These are phyloP conservation scores for Brachyistius frenatus DNA, from an alignment of 2,113 vertebrate species.

Conservation along the genomic window DNA sequence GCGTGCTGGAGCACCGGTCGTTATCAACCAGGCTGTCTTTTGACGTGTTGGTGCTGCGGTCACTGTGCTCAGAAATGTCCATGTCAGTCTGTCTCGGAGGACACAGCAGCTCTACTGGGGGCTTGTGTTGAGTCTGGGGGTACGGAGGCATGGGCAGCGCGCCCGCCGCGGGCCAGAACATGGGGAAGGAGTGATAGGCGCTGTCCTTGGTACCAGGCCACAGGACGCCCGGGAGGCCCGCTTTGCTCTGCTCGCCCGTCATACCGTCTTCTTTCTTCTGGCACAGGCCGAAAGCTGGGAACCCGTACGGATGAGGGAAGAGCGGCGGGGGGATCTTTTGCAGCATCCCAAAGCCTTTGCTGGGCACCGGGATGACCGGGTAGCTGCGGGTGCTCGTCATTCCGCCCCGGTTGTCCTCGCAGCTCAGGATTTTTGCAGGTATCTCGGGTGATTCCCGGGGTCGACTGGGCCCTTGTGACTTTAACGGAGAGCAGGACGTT, in stretches of 20 bases:
- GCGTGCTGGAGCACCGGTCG: conserved; percentile 89
- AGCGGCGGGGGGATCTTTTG: conserved; percentile 94
- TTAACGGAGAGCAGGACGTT: conserved; percentile 72
- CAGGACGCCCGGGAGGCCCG: conserved; percentile 81
- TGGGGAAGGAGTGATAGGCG: conserved; percentile 92
- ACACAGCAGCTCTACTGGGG: conserved; percentile 86
- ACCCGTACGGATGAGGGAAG: conserved; percentile 94
- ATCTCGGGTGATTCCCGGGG: conserved; percentile 78
- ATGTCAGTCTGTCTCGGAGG: conserved; percentile 80
- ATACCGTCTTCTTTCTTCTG: conserved; percentile 91
- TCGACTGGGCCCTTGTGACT: conserved; percentile 68
- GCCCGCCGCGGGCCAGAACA: conserved; percentile 94
- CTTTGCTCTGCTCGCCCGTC: conserved; percentile 83
- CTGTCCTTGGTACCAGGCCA: conserved; percentile 86
- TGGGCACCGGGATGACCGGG: conserved; percentile 96
- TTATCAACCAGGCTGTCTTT: conserved; percentile 84
- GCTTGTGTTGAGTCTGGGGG: conserved; percentile 86
- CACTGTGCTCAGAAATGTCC: conserved; percentile 84
- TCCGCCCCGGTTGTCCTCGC: conserved; percentile 82
- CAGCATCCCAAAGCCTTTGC: conserved; percentile 94
- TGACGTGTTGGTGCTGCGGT: conserved; percentile 86
- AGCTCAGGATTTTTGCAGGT: conserved; percentile 84
- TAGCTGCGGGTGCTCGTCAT: conserved; percentile 89
- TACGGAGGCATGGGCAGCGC: conserved; percentile 90
- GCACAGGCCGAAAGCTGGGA: conserved; percentile 93